Evolutionary conservation across 2,888 invertebrate genomes (phyloP).

Genomic region (Heteromurus nitidus): DNA sequence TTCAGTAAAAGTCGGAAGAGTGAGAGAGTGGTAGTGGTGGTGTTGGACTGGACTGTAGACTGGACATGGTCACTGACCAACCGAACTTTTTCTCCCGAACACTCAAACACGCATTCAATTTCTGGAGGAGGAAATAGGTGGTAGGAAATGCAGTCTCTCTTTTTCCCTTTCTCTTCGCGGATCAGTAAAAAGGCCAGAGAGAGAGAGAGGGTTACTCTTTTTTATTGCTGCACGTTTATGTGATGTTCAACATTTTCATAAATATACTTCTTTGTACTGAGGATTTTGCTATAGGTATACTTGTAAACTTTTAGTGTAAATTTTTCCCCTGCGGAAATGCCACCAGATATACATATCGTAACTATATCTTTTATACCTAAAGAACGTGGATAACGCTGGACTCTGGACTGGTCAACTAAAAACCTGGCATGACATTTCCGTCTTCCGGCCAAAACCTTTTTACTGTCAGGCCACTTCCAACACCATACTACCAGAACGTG

Average conservation of each 20-base stretch:
- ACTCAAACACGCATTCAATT: not conserved
- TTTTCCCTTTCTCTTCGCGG: not conserved
- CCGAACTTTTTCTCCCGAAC: not conserved
- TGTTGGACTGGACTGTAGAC: not conserved
- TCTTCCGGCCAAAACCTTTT: conserved; percentile 38
- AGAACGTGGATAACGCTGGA: too few relatives aligned
- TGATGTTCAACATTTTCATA: conserved; percentile 19
- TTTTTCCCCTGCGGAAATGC: too few relatives aligned
- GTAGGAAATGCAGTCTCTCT: not conserved
- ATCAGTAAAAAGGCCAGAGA: conserved; percentile 2
- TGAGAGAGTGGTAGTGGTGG: not conserved
- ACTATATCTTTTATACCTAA: too few relatives aligned
- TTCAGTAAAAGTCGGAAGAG: not conserved
- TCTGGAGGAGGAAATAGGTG: not conserved
- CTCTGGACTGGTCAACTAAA: conserved; percentile 12
- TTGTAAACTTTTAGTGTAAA: too few relatives aligned
- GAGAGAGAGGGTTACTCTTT: not conserved
- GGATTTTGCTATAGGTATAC: too few relatives aligned
- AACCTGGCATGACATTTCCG: conserved; percentile 36
- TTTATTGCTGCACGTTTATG: conserved; percentile 9
- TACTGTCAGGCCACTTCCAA: conserved; percentile 14
- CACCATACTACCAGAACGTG: too few relatives aligned
- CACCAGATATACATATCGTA: too few relatives aligned
- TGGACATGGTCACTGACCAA: conserved; percentile 13
- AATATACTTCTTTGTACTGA: not conserved